phyloP scores from a whole-genome alignment of 1,140 invertebrate species.

The Dendroctonus valens region DNA sequence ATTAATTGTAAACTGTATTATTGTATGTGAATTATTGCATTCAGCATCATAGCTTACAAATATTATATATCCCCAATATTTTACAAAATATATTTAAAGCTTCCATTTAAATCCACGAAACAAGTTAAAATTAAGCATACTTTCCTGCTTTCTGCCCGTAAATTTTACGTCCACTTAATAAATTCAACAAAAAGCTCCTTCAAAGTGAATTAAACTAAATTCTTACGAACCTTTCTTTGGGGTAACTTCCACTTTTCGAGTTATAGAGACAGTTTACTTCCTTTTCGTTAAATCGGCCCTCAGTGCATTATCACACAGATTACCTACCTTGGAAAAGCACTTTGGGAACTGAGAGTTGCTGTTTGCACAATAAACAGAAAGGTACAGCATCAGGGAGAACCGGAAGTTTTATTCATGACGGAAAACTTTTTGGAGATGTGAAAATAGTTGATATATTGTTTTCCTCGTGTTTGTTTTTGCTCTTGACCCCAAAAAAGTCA shows the following conservation, averaged over 20 bases:
- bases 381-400: constrained; percentile 19
- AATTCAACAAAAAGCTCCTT: constrained; percentile 24
- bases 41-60: too few species aligned
- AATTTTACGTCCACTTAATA: constrained; percentile 24
- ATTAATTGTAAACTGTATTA: too few species aligned
- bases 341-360: constrained; percentile 27
- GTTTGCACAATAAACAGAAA: constrained; percentile 35
- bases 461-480: too few species aligned
- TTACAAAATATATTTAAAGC: too few species aligned
- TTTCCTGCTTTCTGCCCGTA: neutral
- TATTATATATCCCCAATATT: too few species aligned
- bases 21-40: too few species aligned
- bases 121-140: too few species aligned
- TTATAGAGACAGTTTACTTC: constrained; percentile 31
- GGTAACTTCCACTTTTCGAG: constrained; percentile 20
- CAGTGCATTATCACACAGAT: constrained; percentile 35
- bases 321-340: constrained; percentile 34
- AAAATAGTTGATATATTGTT: neutral
- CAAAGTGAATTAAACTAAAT: constrained; percentile 32
- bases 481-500: too few species aligned
- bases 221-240: constrained; percentile 21
- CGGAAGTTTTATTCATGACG: constrained; percentile 28
- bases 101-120: too few species aligned
- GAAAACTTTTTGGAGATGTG: neutral
- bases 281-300: constrained; percentile 31